phyloP scores from a whole-genome alignment of 2,888 invertebrate genomes.

The Apamea sordens region DNA sequence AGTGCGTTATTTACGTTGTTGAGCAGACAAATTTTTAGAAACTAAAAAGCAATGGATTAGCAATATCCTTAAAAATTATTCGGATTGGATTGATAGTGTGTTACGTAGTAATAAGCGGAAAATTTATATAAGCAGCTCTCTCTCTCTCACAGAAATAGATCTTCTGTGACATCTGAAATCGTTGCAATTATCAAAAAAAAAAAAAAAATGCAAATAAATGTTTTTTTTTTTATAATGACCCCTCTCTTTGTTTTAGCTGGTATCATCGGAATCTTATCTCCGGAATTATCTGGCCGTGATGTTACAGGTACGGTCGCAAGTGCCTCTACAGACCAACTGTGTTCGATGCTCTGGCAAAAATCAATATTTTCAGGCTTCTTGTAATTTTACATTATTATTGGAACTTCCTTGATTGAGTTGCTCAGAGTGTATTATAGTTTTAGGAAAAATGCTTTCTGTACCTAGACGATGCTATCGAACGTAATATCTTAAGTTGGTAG shows the following conservation, averaged over 20 bases:
- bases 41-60: too few species aligned
- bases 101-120: not conserved
- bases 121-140: not conserved
- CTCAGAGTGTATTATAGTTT: too few species aligned
- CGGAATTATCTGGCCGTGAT: not conserved
- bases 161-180: not conserved
- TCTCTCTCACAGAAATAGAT: too few species aligned
- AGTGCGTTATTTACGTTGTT: not conserved
- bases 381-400: not conserved
- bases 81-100: not conserved
- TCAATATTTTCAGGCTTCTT: not conserved
- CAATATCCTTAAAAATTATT: not conserved
- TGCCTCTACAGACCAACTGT: not conserved
- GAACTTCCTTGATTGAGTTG: not conserved
- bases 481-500: not conserved
- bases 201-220: not conserved
- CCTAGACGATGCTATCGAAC: too few species aligned
- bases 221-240: not conserved
- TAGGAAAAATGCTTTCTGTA: too few species aligned
- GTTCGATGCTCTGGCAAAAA: not conserved
- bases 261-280: slow-evolving; percentile 2
- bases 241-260: not conserved
- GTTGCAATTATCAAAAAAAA: not conserved
- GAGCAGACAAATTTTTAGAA: not conserved
- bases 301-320: not conserved